phyloP scores from a whole-genome alignment of 2,113 vertebrate genomes.

The Orthochromis malagaraziensis region DNA sequence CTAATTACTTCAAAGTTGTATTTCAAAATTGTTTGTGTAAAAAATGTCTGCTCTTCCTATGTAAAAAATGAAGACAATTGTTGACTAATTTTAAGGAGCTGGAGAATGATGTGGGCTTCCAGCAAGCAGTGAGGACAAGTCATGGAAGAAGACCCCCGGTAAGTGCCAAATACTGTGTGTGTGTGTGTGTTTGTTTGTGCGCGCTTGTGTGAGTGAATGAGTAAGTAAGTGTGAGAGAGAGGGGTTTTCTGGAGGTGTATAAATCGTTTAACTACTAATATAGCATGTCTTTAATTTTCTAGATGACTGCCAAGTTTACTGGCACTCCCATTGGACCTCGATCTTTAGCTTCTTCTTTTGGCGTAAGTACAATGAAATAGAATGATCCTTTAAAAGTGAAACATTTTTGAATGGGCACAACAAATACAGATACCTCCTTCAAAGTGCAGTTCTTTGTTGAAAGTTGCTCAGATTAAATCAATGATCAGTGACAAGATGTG shows the following conservation, averaged over 20 bases:
- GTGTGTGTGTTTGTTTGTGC: neutral
- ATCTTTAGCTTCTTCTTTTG: conserved; percentile 81
- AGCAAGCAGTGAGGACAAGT: conserved; percentile 89
- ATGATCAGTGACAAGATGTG: neutral
- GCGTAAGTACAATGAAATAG: conserved; percentile 67
- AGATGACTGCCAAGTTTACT: conserved; percentile 91
- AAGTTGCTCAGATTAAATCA: neutral
- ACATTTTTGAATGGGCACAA: neutral
- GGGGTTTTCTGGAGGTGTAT: neutral
- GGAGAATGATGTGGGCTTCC: conserved; percentile 89
- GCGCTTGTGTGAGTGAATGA: neutral
- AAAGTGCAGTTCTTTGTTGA: neutral
- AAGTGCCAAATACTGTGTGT: conserved; percentile 25
- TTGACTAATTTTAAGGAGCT: conserved; percentile 76
- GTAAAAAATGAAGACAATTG: neutral
- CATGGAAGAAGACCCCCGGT: conserved; percentile 91
- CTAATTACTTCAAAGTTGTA: neutral
- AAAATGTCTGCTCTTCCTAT: neutral
- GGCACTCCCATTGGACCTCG: conserved; percentile 79
- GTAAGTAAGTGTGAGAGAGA: neutral
- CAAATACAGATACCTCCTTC: neutral
- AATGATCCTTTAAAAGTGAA: neutral
- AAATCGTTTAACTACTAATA: neutral
- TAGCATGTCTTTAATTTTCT: neutral
- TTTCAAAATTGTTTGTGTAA: neutral